Conservation (phyloP, 2,888 invertebrate genomes). For the Meghimatium bilineatum region DNA sequence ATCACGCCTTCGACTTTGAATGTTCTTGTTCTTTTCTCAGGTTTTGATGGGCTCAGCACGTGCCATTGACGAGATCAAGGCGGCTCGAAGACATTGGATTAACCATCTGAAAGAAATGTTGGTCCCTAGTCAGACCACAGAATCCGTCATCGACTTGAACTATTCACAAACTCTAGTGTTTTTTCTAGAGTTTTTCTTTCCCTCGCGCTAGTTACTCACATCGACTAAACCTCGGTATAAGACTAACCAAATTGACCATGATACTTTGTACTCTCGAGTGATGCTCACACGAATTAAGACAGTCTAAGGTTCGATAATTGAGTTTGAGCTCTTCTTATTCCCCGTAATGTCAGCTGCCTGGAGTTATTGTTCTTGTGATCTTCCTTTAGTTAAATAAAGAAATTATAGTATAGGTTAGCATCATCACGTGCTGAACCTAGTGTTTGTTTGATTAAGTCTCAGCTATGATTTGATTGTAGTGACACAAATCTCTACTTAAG, state of each 20-base stretch:
- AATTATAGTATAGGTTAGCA: neutral
- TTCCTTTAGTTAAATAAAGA: neutral
- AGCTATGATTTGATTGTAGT: too few species aligned
- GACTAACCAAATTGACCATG: slow-evolving; percentile 27
- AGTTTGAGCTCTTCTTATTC: slow-evolving; percentile 22
- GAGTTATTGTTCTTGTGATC: slow-evolving; percentile 17
- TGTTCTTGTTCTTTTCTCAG: neutral
- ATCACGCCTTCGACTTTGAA: neutral
- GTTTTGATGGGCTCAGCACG: slow-evolving; percentile 7
- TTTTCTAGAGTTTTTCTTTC: neutral
- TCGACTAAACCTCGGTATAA: neutral
- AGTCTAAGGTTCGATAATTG: slow-evolving; percentile 24
- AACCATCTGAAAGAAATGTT: slow-evolving; percentile 1
- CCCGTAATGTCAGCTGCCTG: neutral
- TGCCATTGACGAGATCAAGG: slow-evolving; percentile 3
- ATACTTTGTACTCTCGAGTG: neutral
- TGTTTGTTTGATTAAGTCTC: too few species aligned
- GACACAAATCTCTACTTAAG: too few species aligned
- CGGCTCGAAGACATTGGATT: slow-evolving; percentile 18
- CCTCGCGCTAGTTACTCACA: neutral
- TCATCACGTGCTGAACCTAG: too few species aligned
- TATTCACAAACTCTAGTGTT: neutral
- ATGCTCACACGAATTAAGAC: neutral
- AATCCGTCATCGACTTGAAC: neutral
- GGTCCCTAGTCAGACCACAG: neutral